Base-by-base conservation (phyloP, 2,113 vertebrate species). In the Phyllostomus hastatus region DNA sequence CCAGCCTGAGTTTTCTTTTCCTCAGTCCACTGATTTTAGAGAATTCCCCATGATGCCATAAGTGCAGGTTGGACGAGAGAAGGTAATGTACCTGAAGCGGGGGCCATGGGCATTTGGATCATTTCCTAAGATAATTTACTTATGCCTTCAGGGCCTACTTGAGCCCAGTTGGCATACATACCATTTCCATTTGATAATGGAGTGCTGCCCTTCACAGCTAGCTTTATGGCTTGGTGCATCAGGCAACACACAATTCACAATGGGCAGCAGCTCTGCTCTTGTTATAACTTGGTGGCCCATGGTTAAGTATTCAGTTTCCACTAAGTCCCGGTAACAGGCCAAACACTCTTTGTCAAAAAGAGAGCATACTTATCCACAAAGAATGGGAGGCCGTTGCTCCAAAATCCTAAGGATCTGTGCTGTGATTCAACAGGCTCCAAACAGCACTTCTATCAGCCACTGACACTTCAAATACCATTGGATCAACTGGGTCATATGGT, bases 301-400 rank as follows among this genome's bases (percentile, higher is more conserved):
- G 22, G 35, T 87, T 57, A 84, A 38, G 4, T 89, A 35, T 66
- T 96, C 38, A 86, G 50, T 52, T 22, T 76, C 48, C 82, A 22
- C 14, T 59, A 69, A 83, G 70, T 38, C 4, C 46, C 46, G 41
- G 20, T 52, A 66, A 35, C 38, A 78, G 54, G 24, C 31, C 35
- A 81, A 90, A 85, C 48, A 38, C n/a, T 93, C 11, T 82, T 93
- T 81, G 66, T 90, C n/a, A 93, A 86, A 92, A 69, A 64, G 35
- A 92, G 48, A 95, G 41, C 95, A 28, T 81, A 76, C 38, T 76
- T 82, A 57, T 59, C 15, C 17, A 75, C 6, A 9, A 59, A 76
- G 20, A 22, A 70, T 69, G 41, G 24, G 7, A 91, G 33, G 12
- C 3, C 28, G 93, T 52, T 26, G 26, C 12, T 83, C 26, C 38